phyloP scores from a whole-genome alignment of 2,113 vertebrate species.

The Rhinopomastus cyanomelas region DNA sequence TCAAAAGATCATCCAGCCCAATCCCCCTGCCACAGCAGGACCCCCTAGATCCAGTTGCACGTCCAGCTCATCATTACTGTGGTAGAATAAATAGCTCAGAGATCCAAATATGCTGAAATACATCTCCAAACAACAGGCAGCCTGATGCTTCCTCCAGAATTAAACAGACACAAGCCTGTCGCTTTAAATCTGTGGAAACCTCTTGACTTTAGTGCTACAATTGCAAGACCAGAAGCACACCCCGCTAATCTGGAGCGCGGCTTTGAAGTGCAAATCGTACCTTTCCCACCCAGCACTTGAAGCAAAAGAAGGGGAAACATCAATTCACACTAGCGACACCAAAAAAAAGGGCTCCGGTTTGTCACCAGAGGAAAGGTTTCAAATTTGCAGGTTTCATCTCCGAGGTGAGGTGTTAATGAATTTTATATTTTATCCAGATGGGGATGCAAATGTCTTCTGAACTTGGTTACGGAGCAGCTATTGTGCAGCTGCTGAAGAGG shows the following conservation, averaged over 20 bases:
- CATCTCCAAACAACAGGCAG: background rate
- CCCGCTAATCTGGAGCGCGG: slow-evolving; percentile 20
- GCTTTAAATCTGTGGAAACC: slow-evolving; percentile 28
- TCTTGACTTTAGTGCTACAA: slow-evolving; percentile 35
- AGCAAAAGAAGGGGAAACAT: slow-evolving; percentile 59
- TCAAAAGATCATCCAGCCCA: too few species aligned
- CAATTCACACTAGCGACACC: slow-evolving; percentile 61
- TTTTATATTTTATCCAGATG: slow-evolving; percentile 66
- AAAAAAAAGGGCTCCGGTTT: slow-evolving; percentile 27
- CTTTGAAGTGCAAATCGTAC: slow-evolving; percentile 73
- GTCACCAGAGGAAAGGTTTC: slow-evolving; percentile 58
- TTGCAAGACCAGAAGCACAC: slow-evolving; percentile 43
- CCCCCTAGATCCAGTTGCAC: too few species aligned
- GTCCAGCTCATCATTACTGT: background rate
- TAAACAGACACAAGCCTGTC: background rate
- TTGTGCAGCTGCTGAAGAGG: slow-evolving; percentile 2
- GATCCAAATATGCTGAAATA: background rate
- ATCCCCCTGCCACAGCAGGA: too few species aligned
- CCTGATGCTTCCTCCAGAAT: background rate
- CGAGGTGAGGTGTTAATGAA: slow-evolving; percentile 68
- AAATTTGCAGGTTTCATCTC: slow-evolving; percentile 61
- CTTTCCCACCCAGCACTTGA: slow-evolving; percentile 56
- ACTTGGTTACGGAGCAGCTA: slow-evolving; percentile 40
- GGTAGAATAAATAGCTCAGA: background rate
- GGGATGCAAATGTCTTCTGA: slow-evolving; percentile 56